Evolutionary conservation across 1,140 invertebrate species (phyloP).

Genomic region (Brevipalpus yothersi): DNA sequence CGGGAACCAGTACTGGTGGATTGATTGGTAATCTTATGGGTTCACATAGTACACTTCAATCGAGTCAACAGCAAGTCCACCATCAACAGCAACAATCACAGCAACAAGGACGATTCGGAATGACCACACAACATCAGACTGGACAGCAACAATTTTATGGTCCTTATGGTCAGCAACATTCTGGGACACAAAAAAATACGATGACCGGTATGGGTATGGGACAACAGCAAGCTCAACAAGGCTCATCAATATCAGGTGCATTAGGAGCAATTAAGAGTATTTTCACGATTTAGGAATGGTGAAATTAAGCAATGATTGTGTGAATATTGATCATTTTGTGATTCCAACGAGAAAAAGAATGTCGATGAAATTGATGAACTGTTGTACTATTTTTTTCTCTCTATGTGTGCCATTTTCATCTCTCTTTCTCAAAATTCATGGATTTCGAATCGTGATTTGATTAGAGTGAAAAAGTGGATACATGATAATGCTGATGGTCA

Average conservation of each 20-base stretch:
- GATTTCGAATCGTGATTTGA: no score
- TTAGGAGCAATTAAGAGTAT: conserved; percentile 7
- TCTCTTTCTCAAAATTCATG: no score
- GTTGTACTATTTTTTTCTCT: no score
- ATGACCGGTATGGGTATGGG: background rate
- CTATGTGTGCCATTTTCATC: no score
- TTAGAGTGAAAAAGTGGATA: no score
- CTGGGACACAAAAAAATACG: background rate
- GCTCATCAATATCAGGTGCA: background rate
- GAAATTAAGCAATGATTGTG: background rate
- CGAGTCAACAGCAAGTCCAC: conserved; percentile 1
- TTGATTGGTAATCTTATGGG: background rate
- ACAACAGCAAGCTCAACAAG: conserved; percentile 1
- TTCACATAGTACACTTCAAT: background rate
- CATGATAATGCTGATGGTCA: no score
- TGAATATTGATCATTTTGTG: no score
- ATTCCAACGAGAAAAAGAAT: no score
- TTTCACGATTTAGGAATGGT: conserved; percentile 3
- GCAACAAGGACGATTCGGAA: background rate
- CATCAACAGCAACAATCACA: conserved; percentile 1
- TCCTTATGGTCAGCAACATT: background rate
- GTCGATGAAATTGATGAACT: no score
- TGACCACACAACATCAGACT: background rate
- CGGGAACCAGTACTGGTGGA: background rate
- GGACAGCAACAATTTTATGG: background rate